Evolutionary conservation across 1,140 invertebrate species (phyloP), one percentile per base, ranked within the genome.

Genomic region (Euwallacea fornicatus): DNA sequence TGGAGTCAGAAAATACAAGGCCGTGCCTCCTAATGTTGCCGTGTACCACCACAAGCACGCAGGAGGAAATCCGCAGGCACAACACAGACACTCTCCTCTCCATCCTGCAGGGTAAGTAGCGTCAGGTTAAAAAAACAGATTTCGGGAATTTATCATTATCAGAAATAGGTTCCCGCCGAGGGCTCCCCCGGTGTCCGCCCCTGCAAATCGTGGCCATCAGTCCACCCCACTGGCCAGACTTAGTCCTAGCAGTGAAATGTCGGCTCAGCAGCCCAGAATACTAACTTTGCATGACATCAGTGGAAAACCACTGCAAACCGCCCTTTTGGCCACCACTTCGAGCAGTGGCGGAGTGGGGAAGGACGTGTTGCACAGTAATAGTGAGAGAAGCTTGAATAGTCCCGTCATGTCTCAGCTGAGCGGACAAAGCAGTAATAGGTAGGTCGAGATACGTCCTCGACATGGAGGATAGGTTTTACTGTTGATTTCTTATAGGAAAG

Each of bases 281-380:
- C 83, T 97, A 0, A 97, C 95, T 0, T 82, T 97, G 21, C 93
- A 96, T 81, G 95, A 97, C 81, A 95, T 97, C 74, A 96, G 94
- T 73, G 94, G 94, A 0, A 96, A 96, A 78, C 93, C 93, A 0
- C 79, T 96, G 41, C 95, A 96, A 79, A 93, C 90, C 70, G 94
- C 94, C 0, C 83, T 97, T 7, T 81, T 96, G 55, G 93, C 93
- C 0, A 95, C 93, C 6, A 94, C 93, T 0, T 94, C 93, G 4
- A 93, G 91, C 61, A 93, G 91, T 0, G 92, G 90, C 0, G 91
- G 91, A 7, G 91, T 93, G 0, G 92, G 91, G 7, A 93, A 93
- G 80, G 91, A 93, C 77, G 90, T 87, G 0, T 82, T 93, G 33
- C 91, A 93, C 81, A 94, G 91, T 74, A 95, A 94, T 81, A 95